Evolutionary conservation across 2,113 vertebrate species (phyloP).

Genomic region (Carollia perspicillata): DNA sequence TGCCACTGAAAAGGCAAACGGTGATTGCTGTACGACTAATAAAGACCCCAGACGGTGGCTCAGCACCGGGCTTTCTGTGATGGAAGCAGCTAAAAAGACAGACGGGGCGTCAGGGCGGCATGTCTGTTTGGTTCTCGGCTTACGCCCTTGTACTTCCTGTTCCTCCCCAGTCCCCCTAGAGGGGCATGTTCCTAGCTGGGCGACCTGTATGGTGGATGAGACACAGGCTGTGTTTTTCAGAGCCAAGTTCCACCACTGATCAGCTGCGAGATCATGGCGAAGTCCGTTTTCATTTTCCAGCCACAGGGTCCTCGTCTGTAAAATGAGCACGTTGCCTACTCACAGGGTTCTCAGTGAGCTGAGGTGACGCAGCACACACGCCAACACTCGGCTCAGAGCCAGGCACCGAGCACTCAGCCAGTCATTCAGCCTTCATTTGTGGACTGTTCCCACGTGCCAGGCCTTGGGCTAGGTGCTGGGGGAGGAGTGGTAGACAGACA

Average conservation of each 20-base stretch:
- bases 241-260: neutral
- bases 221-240: neutral
- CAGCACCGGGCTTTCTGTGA: neutral
- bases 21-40: neutral
- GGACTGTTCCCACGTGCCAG: neutral
- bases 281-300: neutral
- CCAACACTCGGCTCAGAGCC: neutral
- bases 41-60: neutral
- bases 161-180: neutral
- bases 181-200: neutral
- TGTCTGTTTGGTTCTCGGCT: neutral
- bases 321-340: neutral
- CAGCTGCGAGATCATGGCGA: neutral
- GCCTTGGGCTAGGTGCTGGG: neutral
- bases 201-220: neutral
- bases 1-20: neutral
- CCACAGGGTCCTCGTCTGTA: too few species aligned
- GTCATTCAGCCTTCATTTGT: neutral
- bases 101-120: too few species aligned
- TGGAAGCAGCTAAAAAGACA: neutral
- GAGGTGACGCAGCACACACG: rapidly evolving
- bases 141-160: conserved; percentile 3
- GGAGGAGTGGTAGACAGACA: neutral
- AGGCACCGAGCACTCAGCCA: neutral
- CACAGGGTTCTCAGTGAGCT: neutral